Conservation (phyloP, 2,797 vertebrate species). For the Epinephelus coioides region DNA sequence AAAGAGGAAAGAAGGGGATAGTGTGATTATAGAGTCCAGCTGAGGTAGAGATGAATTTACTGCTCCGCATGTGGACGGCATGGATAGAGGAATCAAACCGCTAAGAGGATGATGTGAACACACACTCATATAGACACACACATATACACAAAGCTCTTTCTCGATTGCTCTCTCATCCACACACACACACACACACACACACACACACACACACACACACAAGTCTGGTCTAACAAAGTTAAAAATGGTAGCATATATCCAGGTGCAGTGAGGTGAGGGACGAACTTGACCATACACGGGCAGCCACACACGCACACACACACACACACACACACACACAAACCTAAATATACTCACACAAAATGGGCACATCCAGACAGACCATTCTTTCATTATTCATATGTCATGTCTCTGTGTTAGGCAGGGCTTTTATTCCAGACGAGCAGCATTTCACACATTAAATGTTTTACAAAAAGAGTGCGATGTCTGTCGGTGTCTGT, state of each 20-base stretch:
- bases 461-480: conserved; percentile 75
- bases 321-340: conserved; percentile 14
- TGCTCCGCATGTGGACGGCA: conserved; percentile 20
- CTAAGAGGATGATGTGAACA: conserved; percentile 48
- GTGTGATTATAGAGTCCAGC: conserved; percentile 39
- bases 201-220: conserved; percentile 31
- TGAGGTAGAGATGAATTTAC: conserved; percentile 39
- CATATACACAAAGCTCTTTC: conserved; percentile 18
- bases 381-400: conserved; percentile 77
- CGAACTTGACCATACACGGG: conserved; percentile 36
- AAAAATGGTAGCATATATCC: conserved; percentile 50
- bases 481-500: conserved; percentile 30
- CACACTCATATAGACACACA: conserved; percentile 17
- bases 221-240: conserved; percentile 31
- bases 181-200: conserved; percentile 28
- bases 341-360: conserved; percentile 16
- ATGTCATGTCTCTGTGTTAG: conserved; percentile 69
- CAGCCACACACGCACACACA: conserved; percentile 1
- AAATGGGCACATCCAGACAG: conserved; percentile 64
- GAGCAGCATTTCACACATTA: conserved; percentile 78
- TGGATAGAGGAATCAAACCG: conserved; percentile 44
- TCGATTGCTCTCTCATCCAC: neutral
- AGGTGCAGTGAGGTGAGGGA: conserved; percentile 85
- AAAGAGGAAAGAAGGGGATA: conserved; percentile 25
- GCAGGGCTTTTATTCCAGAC: conserved; percentile 81